phyloP scores from a whole-genome alignment of 2,797 vertebrate species.

The Hyperoplus lanceolatus region DNA sequence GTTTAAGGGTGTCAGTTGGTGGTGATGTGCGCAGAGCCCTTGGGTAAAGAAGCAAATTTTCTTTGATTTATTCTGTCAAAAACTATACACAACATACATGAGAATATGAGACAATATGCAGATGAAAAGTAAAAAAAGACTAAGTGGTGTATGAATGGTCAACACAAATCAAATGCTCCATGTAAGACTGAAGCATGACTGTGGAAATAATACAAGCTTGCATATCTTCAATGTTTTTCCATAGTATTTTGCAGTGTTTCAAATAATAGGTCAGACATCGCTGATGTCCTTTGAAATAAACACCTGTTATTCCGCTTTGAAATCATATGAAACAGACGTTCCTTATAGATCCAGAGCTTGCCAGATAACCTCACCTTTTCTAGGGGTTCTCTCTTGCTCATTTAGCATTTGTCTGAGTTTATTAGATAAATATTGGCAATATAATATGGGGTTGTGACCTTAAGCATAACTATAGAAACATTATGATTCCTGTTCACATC shows the following conservation, averaged over 20 bases:
- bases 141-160: not conserved
- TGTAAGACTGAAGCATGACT: not conserved
- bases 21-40: constrained; percentile 22
- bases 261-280: not conserved
- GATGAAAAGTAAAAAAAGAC: not conserved
- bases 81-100: not conserved
- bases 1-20: constrained; percentile 29
- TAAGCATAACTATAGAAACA: too few species aligned
- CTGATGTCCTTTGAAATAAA: too few species aligned
- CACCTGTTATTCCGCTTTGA: not conserved
- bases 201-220: too few species aligned
- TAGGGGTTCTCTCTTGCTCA: not conserved
- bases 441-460: too few species aligned
- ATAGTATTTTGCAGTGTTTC: not conserved
- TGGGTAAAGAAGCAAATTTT: constrained; percentile 17
- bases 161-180: not conserved
- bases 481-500: too few species aligned
- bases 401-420: too few species aligned
- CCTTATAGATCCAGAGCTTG: not conserved
- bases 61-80: constrained; percentile 31
- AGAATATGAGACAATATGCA: not conserved
- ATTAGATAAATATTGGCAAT: too few species aligned
- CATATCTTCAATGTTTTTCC: not conserved
- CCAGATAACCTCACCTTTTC: not conserved
- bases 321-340: not conserved